Evolutionary conservation across 2,797 vertebrate species (phyloP).

Genomic region (Cyprinodon diabolis): DNA sequence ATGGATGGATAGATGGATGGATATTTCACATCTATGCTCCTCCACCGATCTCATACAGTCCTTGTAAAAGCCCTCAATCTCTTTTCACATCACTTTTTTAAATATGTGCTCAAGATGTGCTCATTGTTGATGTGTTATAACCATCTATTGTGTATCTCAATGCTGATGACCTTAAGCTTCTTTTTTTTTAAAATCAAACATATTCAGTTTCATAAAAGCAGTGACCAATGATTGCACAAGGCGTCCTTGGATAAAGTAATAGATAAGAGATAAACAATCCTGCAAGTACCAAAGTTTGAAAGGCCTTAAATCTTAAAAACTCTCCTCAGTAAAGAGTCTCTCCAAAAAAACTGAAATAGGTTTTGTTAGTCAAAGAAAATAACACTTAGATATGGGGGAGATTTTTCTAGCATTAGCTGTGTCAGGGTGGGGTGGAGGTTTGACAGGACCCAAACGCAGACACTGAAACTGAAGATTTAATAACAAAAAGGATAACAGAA

Average conservation of each 20-base stretch:
- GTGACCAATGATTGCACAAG: background rate
- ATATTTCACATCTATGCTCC: conserved; percentile 5
- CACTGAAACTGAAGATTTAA: no score
- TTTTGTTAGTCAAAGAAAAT: background rate
- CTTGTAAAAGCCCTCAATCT: background rate
- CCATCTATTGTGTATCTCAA: background rate
- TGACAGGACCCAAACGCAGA: no score
- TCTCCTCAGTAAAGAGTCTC: background rate
- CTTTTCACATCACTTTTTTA: background rate
- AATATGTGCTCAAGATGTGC: background rate
- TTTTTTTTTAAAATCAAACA: background rate
- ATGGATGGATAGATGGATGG: no score
- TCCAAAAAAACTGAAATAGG: background rate
- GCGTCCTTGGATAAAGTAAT: background rate
- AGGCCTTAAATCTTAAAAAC: background rate
- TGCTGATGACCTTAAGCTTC: conserved; percentile 4
- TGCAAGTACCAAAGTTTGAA: background rate
- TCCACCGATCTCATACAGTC: background rate
- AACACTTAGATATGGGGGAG: background rate
- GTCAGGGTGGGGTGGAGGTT: no score
- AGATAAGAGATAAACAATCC: no score
- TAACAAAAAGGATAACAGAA: no score
- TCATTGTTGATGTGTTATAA: background rate
- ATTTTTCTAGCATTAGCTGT: no score
- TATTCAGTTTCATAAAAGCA: background rate